Conservation (phyloP, 2,888 invertebrate genomes). For the Nezara viridula region DNA sequence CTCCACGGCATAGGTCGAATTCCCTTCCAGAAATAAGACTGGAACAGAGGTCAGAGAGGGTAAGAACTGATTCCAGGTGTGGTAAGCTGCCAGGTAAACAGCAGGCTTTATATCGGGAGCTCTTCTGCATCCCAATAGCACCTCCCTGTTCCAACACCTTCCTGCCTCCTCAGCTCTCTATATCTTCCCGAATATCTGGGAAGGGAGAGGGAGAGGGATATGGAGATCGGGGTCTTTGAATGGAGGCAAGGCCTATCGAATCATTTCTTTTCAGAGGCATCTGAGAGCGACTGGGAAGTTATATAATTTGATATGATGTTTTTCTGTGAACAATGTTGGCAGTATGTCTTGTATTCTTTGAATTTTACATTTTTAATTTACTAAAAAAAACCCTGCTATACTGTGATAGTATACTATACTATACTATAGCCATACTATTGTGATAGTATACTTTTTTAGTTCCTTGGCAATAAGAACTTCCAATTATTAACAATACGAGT, state of each 20-base stretch:
- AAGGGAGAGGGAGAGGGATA: neutral
- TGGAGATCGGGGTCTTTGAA: too few relatives aligned
- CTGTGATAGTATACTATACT: too few relatives aligned
- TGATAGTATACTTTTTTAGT: too few relatives aligned
- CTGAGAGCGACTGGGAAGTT: neutral
- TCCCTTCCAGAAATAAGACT: neutral
- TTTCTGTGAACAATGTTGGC: too few relatives aligned
- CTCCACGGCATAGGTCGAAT: neutral
- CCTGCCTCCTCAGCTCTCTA: neutral
- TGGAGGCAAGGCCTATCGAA: neutral
- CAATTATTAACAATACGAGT: too few relatives aligned
- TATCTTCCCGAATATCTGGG: neutral
- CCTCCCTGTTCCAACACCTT: neutral
- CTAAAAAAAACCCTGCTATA: too few relatives aligned
- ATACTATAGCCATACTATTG: too few relatives aligned
- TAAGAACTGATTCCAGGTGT: neutral
- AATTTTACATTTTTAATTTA: too few relatives aligned
- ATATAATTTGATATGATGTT: too few relatives aligned
- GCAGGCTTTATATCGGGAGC: neutral
- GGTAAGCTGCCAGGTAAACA: conserved; percentile 16
- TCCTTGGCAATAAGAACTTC: too few relatives aligned
- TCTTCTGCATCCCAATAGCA: neutral
- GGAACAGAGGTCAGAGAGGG: neutral
- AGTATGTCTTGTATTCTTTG: too few relatives aligned
- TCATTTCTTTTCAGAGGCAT: neutral